Percentiles rank a stretch among this genome's conserved stretches.
These are phyloP conservation scores for Chalcosyrphus nemorum DNA, from an alignment of 2,888 invertebrate species.

Conservation along the genomic window DNA sequence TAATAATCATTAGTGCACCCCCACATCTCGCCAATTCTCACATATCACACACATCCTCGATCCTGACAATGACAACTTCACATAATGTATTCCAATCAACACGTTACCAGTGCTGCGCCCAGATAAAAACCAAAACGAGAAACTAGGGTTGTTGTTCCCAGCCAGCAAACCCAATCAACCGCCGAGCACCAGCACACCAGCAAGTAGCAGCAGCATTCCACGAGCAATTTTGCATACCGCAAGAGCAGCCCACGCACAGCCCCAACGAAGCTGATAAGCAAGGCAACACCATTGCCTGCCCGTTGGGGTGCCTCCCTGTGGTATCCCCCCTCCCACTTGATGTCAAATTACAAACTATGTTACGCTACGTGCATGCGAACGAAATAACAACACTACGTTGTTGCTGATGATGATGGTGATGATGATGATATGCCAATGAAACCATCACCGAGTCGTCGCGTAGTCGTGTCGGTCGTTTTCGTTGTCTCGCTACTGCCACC, in stretches of 20 bases:
- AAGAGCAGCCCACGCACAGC: slow-evolving; percentile 48
- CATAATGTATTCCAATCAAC: slow-evolving; percentile 25
- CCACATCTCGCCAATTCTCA: slow-evolving; percentile 30
- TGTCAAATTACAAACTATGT: slow-evolving; percentile 31
- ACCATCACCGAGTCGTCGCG: slow-evolving; percentile 55
- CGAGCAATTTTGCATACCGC: slow-evolving; percentile 47
- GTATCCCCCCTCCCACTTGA: slow-evolving; percentile 5
- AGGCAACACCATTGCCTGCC: slow-evolving; percentile 10
- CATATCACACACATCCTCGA: slow-evolving; percentile 43
- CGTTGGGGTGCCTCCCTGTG: slow-evolving; percentile 20
- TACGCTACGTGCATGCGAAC: slow-evolving; percentile 51
- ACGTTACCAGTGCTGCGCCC: slow-evolving; percentile 40
- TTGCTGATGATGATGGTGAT: slow-evolving; percentile 39
- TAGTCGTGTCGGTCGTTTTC: slow-evolving; percentile 42
- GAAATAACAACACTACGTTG: slow-evolving; percentile 41
- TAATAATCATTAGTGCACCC: slow-evolving; percentile 30
- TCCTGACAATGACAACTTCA: slow-evolving; percentile 44
- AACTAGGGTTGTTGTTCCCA: slow-evolving; percentile 48
- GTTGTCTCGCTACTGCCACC: slow-evolving; percentile 45
- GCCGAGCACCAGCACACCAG: not conserved
- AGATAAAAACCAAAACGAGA: slow-evolving; percentile 11
- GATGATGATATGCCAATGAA: slow-evolving; percentile 62
- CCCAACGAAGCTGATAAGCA: slow-evolving; percentile 36
- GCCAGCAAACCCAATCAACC: slow-evolving; percentile 46
- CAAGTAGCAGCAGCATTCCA: slow-evolving; percentile 26